phyloP scores from a whole-genome alignment of 2,797 vertebrate species.

The Microctenopoma lineatum region DNA sequence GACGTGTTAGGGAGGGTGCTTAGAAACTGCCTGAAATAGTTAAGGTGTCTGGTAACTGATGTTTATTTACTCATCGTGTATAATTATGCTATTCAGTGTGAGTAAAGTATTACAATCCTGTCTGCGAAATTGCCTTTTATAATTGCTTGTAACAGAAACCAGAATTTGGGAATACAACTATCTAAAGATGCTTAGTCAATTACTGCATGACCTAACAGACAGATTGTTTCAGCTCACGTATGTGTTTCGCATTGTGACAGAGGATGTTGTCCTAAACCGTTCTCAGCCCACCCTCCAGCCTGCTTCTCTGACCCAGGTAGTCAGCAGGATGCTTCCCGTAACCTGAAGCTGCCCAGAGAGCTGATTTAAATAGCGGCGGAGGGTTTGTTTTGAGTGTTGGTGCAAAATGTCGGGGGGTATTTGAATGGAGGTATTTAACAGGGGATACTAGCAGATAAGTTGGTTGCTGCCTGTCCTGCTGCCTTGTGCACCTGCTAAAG shows the following conservation, averaged over 20 bases:
- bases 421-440: conserved; percentile 67
- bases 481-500: conserved; percentile 69
- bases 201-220: background rate
- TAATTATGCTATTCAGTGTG: background rate
- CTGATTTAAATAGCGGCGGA: conserved; percentile 68
- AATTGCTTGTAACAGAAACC: background rate
- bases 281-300: conserved; percentile 31
- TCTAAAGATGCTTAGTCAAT: background rate
- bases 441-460: conserved; percentile 38
- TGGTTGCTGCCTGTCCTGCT: conserved; percentile 34
- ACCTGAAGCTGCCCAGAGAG: conserved; percentile 51
- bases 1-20: background rate
- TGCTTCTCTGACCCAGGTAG: conserved; percentile 24
- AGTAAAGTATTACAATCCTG: too few species aligned
- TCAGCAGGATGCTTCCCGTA: conserved; percentile 43
- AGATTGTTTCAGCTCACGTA: background rate
- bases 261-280: conserved; percentile 7
- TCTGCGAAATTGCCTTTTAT: background rate
- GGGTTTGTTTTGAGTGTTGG: conserved; percentile 12
- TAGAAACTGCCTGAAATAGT: background rate
- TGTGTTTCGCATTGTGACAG: background rate
- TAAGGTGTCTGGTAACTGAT: background rate
- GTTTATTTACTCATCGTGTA: background rate
- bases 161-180: background rate
- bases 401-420: conserved; percentile 30